Conservation (phyloP, 2,113 vertebrate species). For the Tenebrosternarchus preto region DNA sequence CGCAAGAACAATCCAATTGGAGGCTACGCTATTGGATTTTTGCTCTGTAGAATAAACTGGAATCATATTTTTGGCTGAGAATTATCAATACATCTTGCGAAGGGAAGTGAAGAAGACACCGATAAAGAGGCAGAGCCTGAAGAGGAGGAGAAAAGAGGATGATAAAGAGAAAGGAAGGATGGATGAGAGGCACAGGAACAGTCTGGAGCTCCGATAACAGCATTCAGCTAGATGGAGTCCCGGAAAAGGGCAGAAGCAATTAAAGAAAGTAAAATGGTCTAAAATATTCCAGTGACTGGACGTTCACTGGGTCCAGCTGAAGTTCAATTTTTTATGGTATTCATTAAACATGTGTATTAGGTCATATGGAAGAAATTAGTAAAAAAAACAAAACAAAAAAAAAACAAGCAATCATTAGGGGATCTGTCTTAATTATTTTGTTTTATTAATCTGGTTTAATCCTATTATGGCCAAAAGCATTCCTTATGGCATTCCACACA, state of each 20-base stretch:
- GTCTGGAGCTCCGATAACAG: constrained; percentile 23
- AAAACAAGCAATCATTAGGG: too few relatives aligned
- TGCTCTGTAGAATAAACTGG: constrained; percentile 94
- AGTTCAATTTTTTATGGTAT: not conserved
- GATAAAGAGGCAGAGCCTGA: constrained; percentile 80
- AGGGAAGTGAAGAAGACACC: constrained; percentile 93
- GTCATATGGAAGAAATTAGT: too few relatives aligned
- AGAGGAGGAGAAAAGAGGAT: constrained; percentile 71
- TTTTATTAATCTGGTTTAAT: too few relatives aligned
- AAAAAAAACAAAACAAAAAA: too few relatives aligned
- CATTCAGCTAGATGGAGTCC: not conserved
- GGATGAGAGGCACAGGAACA: constrained; percentile 39
- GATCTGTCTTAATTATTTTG: too few relatives aligned
- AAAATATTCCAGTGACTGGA: not conserved
- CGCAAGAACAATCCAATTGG: constrained; percentile 87
- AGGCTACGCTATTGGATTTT: constrained; percentile 91
- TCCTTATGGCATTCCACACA: too few relatives aligned
- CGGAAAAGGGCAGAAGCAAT: constrained; percentile 13
- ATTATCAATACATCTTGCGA: constrained; percentile 98
- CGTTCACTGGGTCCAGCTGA: not conserved
- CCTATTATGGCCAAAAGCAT: too few relatives aligned
- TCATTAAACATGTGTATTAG: not conserved
- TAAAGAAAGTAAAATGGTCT: not conserved
- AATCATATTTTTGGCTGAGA: constrained; percentile 97
- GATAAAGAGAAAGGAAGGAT: constrained; percentile 42